These are phyloP conservation scores for Megalonaias nervosa DNA, from an alignment of 1,140 invertebrate genomes.

Conservation along the genomic window DNA sequence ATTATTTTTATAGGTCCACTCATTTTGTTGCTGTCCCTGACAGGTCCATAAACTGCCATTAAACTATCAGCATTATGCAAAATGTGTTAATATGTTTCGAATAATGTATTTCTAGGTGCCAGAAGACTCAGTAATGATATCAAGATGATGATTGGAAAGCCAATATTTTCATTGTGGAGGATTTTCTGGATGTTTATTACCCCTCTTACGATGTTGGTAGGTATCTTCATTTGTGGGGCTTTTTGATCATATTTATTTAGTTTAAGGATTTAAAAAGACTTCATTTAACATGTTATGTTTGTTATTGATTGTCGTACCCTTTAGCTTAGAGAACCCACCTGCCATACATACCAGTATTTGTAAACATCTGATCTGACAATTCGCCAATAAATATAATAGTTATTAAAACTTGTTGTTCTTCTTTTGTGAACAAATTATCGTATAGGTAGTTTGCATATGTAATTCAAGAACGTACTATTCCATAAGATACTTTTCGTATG, in stretches of 20 bases:
- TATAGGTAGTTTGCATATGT: too few species aligned
- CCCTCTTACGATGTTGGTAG: slow-evolving; percentile 60
- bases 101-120: slow-evolving; percentile 40
- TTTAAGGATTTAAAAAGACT: not conserved
- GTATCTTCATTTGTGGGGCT: slow-evolving; percentile 8
- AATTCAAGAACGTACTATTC: too few species aligned
- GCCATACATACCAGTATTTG: not conserved
- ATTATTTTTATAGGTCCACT: too few species aligned
- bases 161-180: slow-evolving; percentile 49
- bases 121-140: slow-evolving; percentile 62
- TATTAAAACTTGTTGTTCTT: not conserved
- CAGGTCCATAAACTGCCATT: too few species aligned
- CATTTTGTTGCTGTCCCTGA: too few species aligned
- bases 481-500: not conserved
- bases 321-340: too few species aligned
- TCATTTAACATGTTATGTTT: not conserved
- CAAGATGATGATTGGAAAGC: slow-evolving; percentile 65
- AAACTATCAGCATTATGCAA: too few species aligned
- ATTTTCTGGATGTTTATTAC: slow-evolving; percentile 62
- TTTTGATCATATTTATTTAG: not conserved
- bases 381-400: not conserved
- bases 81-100: too few species aligned
- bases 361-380: not conserved
- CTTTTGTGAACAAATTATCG: too few species aligned
- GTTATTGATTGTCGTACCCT: not conserved